These are phyloP conservation scores for Cettia cetti DNA, from an alignment of 2,113 vertebrate species.

Conservation along the genomic window DNA sequence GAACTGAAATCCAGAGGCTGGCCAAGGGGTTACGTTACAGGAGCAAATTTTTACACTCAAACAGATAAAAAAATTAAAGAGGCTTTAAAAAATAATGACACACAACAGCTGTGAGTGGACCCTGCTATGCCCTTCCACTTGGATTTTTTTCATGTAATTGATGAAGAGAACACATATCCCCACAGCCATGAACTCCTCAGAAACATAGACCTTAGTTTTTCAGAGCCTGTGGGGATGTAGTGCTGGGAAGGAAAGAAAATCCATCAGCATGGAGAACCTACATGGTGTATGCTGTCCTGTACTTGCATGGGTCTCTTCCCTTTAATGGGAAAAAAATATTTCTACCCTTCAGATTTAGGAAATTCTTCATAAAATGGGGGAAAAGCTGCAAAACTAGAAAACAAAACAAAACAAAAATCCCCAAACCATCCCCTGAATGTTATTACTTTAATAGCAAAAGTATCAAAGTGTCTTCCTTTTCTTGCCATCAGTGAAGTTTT, in stretches of 20 bases:
- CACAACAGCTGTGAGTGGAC: not conserved
- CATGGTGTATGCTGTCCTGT: too few relatives aligned
- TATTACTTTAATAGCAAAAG: accelerated
- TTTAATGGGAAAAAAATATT: too few relatives aligned
- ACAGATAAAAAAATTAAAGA: not conserved
- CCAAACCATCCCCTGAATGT: not conserved
- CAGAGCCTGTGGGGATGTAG: not conserved
- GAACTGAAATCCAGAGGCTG: slow-evolving; percentile 23
- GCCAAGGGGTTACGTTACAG: not conserved
- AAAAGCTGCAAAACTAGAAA: not conserved
- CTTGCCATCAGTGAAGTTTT: not conserved
- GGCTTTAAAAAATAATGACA: not conserved
- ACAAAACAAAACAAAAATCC: not conserved
- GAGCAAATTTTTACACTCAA: slow-evolving; percentile 1
- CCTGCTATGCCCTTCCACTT: not conserved
- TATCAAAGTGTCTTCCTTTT: not conserved
- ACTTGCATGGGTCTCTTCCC: too few relatives aligned
- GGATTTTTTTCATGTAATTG: not conserved
- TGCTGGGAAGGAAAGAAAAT: not conserved
- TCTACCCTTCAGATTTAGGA: too few relatives aligned
- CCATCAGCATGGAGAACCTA: too few relatives aligned
- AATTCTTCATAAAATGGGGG: too few relatives aligned
- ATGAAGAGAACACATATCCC: not conserved
- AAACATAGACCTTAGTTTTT: not conserved
- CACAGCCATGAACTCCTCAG: not conserved